Evolutionary conservation across 2,888 invertebrate species (phyloP), one percentile per base, ranked within the genome.

Genomic region (Lingula anatina): DNA sequence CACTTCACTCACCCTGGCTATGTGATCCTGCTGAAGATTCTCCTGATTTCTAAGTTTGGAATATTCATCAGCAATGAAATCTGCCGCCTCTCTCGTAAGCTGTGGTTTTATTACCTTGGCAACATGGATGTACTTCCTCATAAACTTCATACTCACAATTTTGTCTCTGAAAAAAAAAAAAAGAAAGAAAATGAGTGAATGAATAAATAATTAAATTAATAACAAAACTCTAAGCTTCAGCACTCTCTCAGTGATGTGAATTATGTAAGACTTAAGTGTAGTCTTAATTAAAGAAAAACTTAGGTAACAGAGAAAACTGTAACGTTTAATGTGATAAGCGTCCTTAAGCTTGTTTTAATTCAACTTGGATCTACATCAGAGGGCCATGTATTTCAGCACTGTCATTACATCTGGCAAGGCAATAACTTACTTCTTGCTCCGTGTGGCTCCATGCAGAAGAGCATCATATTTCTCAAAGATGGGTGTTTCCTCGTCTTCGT

Each of bases 91-190:
- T 70, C 90, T 86, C 0, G 93, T 90, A 50, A 99, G 81, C 54
- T 83, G 84, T 1, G 99, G 97, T 55, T 92, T 93, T 79, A 95
- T 83, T 49, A 87, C 86, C 61, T 90, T 89, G n/a, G 96, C 96
- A 64, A 99, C 88, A 74, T 95, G 89, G 56, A 99, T 89, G 76
- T 89, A 99, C 79, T 99, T 99, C 59, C 89, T 83, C 93, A 99
- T 93, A 71, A 99, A 99, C 57, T 86, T 86, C 54, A 91, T 87
- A 58, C 88, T 91, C 0, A 99, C 80, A 51, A 95, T 87, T 79
- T 90, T 88, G 46, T 92, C 92, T 42, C 87, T 88, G 64, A 3
- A 65, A 69, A 31, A 50, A 47, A 31, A 40, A 39, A 12, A 9
- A 9, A 12, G 35, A 31, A 12, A 12, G n/a, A n/a, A n/a, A 12